These are phyloP conservation scores for Hydrocynus forskahlii DNA, from an alignment of 2,797 vertebrate genomes.

Conservation along the genomic window DNA sequence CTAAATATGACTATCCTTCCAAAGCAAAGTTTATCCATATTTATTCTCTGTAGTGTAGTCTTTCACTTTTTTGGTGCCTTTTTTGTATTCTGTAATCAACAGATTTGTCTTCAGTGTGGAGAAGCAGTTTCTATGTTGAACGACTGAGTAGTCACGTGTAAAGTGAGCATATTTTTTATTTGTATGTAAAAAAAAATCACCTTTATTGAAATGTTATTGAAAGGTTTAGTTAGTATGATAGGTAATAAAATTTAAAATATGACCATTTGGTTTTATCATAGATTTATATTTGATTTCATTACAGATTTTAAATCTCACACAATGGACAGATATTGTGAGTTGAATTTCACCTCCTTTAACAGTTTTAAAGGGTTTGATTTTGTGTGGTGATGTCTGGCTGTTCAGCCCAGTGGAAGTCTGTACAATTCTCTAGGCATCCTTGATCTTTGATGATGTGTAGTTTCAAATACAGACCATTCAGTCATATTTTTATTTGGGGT, in stretches of 20 bases:
- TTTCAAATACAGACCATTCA: too few species aligned
- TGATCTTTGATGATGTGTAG: too few species aligned
- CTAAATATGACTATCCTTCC: neutral
- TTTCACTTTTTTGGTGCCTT: constrained; percentile 7
- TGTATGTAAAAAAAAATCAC: neutral
- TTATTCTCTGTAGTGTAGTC: neutral
- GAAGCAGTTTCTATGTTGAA: constrained; percentile 4
- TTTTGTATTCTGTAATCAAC: constrained; percentile 16
- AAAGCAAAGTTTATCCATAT: neutral
- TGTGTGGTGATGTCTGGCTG: too few species aligned
- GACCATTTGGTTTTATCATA: too few species aligned
- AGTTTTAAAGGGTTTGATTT: too few species aligned
- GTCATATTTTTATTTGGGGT: too few species aligned
- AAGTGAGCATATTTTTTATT: constrained; percentile 66
- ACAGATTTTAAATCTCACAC: too few species aligned
- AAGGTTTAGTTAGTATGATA: neutral
- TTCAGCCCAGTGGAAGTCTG: too few species aligned
- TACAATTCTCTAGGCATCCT: too few species aligned
- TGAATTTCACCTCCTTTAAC: too few species aligned
- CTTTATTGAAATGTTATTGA: neutral
- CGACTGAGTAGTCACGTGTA: constrained; percentile 11
- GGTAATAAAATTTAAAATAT: neutral
- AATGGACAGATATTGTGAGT: too few species aligned
- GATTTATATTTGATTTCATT: neutral
- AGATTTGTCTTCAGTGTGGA: neutral